phyloP scores from a whole-genome alignment of 2,888 invertebrate species.

The Cheilosia urbana region DNA sequence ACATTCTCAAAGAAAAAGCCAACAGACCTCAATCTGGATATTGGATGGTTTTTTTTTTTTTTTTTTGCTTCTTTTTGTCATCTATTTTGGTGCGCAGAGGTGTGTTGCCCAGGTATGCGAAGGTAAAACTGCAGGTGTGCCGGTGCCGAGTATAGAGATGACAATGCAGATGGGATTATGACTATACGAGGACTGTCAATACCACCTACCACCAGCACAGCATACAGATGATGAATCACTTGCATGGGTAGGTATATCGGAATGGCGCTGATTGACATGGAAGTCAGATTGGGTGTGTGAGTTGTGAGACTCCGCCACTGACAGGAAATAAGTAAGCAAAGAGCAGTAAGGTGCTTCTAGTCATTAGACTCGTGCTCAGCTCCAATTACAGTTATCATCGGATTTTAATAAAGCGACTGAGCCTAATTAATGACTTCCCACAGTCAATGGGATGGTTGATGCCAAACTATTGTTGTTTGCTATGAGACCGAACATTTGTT shows the following conservation, averaged over 20 bases:
- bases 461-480: slow-evolving; percentile 8
- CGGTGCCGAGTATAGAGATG: slow-evolving; percentile 37
- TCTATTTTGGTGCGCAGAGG: slow-evolving; percentile 28
- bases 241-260: background rate
- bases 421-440: slow-evolving; percentile 32
- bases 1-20: slow-evolving; percentile 58
- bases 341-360: slow-evolving; percentile 20
- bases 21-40: slow-evolving; percentile 43
- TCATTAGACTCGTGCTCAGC: slow-evolving; percentile 21
- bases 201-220: background rate
- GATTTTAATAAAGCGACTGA: slow-evolving; percentile 8
- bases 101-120: slow-evolving; percentile 31
- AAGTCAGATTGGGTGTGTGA: slow-evolving; percentile 4
- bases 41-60: slow-evolving; percentile 13
- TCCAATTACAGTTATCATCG: slow-evolving; percentile 11
- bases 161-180: slow-evolving; percentile 36
- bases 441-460: slow-evolving; percentile 21
- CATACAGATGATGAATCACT: slow-evolving; percentile 58
- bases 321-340: slow-evolving; percentile 50
- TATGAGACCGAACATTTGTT: background rate
- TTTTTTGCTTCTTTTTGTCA: background rate
- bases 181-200: slow-evolving; percentile 35
- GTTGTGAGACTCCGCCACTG: background rate
- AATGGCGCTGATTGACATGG: slow-evolving; percentile 42
- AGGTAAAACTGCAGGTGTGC: slow-evolving; percentile 48